Conservation (phyloP, 2,113 vertebrate species). For the Cottus gobio region DNA sequence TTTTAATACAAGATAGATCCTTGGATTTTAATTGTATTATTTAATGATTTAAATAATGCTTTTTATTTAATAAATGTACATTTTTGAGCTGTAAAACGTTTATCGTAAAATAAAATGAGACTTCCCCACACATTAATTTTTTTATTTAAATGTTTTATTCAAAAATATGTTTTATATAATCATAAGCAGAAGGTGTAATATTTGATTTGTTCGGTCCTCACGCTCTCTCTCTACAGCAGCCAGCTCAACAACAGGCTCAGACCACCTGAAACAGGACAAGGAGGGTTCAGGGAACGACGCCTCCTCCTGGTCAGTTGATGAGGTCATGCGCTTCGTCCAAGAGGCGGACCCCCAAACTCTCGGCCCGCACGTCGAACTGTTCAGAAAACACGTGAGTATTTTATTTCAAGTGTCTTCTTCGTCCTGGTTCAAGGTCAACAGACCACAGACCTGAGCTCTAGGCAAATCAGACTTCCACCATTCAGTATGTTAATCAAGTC, state of each 20-base stretch:
- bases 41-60: no score
- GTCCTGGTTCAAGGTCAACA: neutral
- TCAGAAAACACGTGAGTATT: conserved; percentile 92
- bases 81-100: neutral
- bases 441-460: no score
- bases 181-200: neutral
- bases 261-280: conserved; percentile 87
- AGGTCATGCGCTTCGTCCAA: conserved; percentile 93
- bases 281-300: conserved; percentile 82
- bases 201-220: conserved; percentile 2
- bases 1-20: no score
- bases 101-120: neutral
- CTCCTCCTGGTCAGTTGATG: conserved; percentile 93
- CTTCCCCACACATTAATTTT: neutral
- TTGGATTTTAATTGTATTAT: neutral
- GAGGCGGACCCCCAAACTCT: conserved; percentile 92
- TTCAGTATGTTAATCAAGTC: neutral
- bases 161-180: neutral
- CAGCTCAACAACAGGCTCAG: conserved; percentile 91
- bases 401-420: neutral
- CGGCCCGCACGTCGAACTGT: conserved; percentile 91
- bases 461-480: neutral
- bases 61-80: no score
- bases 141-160: neutral
- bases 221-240: conserved; percentile 80